These are phyloP conservation scores for Parauchenoglanis punctatus DNA, from an alignment of 2,797 vertebrate genomes.

Conservation along the genomic window DNA sequence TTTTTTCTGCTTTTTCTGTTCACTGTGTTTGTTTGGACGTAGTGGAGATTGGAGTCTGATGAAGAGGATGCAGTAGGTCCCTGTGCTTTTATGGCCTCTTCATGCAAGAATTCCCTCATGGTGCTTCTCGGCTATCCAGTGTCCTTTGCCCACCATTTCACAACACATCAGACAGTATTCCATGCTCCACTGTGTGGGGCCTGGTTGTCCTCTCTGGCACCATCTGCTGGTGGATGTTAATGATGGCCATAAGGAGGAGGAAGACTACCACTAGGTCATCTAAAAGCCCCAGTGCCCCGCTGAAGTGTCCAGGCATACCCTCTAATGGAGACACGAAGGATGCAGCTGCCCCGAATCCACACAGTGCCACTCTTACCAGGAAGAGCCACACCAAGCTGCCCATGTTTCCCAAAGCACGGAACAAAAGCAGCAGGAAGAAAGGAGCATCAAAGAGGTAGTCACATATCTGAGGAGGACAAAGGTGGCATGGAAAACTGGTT, in stretches of 20 bases:
- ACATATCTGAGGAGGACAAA: constrained; percentile 67
- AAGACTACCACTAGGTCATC: constrained; percentile 81
- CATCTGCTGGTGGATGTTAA: constrained; percentile 83
- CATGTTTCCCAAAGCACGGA: constrained; percentile 73
- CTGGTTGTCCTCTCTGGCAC: constrained; percentile 65
- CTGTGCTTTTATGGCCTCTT: background rate
- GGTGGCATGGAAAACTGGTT: background rate
- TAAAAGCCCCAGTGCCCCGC: constrained; percentile 73
- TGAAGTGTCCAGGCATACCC: constrained; percentile 70
- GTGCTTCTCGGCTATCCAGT: constrained; percentile 12
- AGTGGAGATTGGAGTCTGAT: background rate
- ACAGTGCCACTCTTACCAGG: constrained; percentile 78
- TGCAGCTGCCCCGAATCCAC: constrained; percentile 74
- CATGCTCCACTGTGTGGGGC: constrained; percentile 50
- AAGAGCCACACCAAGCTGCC: constrained; percentile 79
- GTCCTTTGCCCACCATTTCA: constrained; percentile 45
- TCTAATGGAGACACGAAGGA: constrained; percentile 72
- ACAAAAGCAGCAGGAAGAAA: constrained; percentile 72
- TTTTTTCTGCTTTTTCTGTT: background rate
- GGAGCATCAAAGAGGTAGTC: constrained; percentile 81
- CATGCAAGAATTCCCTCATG: background rate
- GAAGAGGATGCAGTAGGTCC: background rate
- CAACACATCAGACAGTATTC: constrained; percentile 59
- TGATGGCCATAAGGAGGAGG: constrained; percentile 79
- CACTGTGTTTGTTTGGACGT: background rate